Percentiles rank a stretch among this genome's conserved stretches.
phyloP scores from a whole-genome alignment of 30 jellyfish, hydroid and myxozoan species.

The Nemopilema nomurai region DNA sequence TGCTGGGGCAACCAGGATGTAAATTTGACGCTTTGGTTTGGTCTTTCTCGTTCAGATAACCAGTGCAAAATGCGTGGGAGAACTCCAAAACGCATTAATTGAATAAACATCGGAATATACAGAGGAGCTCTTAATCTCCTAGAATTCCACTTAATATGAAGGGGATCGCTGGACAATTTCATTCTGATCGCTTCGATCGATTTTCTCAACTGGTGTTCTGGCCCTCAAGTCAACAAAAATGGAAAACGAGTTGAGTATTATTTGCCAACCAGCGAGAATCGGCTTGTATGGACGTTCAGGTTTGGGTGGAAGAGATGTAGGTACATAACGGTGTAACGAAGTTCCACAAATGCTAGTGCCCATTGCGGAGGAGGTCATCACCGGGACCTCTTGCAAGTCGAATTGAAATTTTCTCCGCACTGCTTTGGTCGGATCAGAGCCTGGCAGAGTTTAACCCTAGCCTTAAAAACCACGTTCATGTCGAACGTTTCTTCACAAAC shows the following conservation, averaged over 20 bases:
- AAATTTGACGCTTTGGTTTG: background rate
- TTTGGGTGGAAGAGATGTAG: too few relatives aligned
- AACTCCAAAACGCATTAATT: background rate
- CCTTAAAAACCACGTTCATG: too few relatives aligned
- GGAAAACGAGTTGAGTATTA: background rate
- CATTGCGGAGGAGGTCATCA: too few relatives aligned
- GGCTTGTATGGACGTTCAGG: too few relatives aligned
- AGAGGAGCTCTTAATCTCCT: background rate
- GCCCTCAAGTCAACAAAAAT: background rate
- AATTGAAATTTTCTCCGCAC: too few relatives aligned
- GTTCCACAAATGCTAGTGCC: too few relatives aligned
- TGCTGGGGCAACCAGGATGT: background rate
- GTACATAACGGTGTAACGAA: too few relatives aligned
- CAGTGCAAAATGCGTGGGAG: background rate
- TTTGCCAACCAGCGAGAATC: too few relatives aligned
- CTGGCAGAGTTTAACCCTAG: too few relatives aligned
- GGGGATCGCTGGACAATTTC: background rate
- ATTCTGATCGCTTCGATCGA: background rate
- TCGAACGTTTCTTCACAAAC: too few relatives aligned
- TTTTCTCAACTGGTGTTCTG: background rate
- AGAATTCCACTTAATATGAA: background rate
- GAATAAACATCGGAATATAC: background rate
- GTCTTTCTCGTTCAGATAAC: background rate
- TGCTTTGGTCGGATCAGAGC: too few relatives aligned
- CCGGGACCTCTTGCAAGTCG: too few relatives aligned